Evolutionary conservation across 2,888 invertebrate genomes (phyloP).

Genomic region (Sclerodermus sp.): DNA sequence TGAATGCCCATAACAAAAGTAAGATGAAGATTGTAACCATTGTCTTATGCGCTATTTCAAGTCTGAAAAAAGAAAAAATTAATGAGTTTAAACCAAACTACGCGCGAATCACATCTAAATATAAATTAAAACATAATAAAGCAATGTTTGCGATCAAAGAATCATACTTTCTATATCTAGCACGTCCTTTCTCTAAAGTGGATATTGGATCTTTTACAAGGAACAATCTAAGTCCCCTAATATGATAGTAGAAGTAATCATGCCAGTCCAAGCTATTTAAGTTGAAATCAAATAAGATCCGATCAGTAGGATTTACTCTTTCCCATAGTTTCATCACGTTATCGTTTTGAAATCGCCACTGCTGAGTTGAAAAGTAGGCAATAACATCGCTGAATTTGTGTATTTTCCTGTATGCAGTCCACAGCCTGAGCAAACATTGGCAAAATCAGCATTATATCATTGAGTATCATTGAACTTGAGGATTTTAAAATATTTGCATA

Average conservation of each 20-base stretch:
- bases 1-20: constrained; percentile 25
- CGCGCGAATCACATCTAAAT: too few species aligned
- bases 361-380: constrained; percentile 75
- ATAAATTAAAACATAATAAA: too few species aligned
- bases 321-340: constrained; percentile 66
- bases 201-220: constrained; percentile 76
- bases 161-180: constrained; percentile 49
- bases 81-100: too few species aligned
- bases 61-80: constrained; percentile 26
- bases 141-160: not conserved
- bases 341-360: constrained; percentile 72
- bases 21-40: constrained; percentile 16
- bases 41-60: constrained; percentile 46
- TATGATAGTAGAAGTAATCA: constrained; percentile 66
- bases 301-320: constrained; percentile 63
- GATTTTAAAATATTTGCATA: constrained; percentile 52
- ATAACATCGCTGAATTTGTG: constrained; percentile 72
- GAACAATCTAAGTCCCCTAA: constrained; percentile 73
- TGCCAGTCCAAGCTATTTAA: constrained; percentile 74
- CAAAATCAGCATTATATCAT: too few species aligned
- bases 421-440: constrained; percentile 51
- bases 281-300: constrained; percentile 71
- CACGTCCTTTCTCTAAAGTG: constrained; percentile 66
- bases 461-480: too few species aligned
- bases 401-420: constrained; percentile 72